Evolutionary conservation across 2,888 invertebrate genomes (phyloP), one percentile per base, ranked within the genome.

Genomic region (Meteorus colon): DNA sequence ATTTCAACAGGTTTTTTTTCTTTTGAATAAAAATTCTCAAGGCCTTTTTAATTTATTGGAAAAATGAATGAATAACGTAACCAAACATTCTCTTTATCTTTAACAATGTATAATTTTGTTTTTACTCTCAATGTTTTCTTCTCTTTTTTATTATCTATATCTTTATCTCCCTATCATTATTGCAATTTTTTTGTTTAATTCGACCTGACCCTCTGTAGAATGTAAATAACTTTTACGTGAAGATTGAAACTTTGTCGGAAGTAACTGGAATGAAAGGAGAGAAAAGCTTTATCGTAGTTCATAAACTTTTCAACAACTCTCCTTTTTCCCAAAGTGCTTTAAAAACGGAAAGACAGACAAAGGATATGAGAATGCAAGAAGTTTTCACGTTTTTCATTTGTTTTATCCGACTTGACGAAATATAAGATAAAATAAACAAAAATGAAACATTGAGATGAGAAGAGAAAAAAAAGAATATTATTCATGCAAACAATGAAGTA

Each of bases 231-330:
- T 70, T 34, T 66, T 70, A 55, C 41, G 63, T 41, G 66, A 8
- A 75, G 75, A 75, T 75, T 70, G 75, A 75, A 75, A 75, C 70
- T 75, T 70, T 41, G 24, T 27, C 48, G 69, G 70, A 65, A 75
- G 70, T 55, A 51, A 27, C 19, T 1, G 24, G 55, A 31, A 55
- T 27, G 19, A 37, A 70, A 51, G 6, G 48, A 37, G 67, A 19
- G 73, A 31, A 45, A 55, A 68, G 62, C 41, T 65, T 70, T 75
- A 75, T 75, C 75, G 59, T 31, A 34, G 70, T 60, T 51, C n/a
- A 63, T 63, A 75, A 75, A 65, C 70, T 75, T 75, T 69, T 70
- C 70, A 62, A 62, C 74, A 75, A 70, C 70, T 75, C 75, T 63
- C 48, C 62, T 69, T 62, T 69, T 62, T 74, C 27, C 48, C 41